phyloP scores from a whole-genome alignment of 2,888 invertebrate species.

The Gymnoscelis rufifasciata region DNA sequence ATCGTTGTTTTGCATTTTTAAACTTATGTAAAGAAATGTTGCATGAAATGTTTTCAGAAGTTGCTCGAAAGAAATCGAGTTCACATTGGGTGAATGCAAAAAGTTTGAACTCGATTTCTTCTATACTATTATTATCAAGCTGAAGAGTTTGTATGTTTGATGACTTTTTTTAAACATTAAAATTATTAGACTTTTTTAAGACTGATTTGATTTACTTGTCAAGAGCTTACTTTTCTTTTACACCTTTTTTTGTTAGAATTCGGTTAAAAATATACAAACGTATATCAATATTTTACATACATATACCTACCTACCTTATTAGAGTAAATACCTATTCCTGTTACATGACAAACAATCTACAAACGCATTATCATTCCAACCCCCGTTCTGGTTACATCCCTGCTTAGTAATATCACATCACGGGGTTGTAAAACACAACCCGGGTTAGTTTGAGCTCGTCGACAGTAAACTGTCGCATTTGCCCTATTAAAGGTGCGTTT shows the following conservation, averaged over 20 bases:
- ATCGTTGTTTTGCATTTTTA: constrained; percentile 14
- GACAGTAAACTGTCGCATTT: constrained; percentile 8
- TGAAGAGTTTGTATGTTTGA: no score
- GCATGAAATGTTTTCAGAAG: constrained; percentile 8
- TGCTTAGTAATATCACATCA: constrained; percentile 1
- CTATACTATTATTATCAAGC: no score
- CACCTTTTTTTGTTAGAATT: no score
- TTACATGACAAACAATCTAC: not conserved
- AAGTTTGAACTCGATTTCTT: no score
- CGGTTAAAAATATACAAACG: not conserved
- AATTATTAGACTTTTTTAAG: no score
- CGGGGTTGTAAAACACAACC: constrained; percentile 9
- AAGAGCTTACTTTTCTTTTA: no score
- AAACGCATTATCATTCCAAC: not conserved
- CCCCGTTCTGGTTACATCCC: not conserved
- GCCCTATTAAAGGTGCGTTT: constrained; percentile 4
- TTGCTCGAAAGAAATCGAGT: no score
- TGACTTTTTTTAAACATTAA: no score
- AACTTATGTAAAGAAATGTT: constrained; percentile 1
- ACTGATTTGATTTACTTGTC: no score
- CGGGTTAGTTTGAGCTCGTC: constrained; percentile 1
- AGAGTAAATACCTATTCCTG: not conserved
- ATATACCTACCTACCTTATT: not conserved
- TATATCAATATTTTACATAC: not conserved
- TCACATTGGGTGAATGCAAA: no score